These are phyloP conservation scores for Steinernema khuongi DNA, from an alignment of 1,140 invertebrate species.

Conservation along the genomic window DNA sequence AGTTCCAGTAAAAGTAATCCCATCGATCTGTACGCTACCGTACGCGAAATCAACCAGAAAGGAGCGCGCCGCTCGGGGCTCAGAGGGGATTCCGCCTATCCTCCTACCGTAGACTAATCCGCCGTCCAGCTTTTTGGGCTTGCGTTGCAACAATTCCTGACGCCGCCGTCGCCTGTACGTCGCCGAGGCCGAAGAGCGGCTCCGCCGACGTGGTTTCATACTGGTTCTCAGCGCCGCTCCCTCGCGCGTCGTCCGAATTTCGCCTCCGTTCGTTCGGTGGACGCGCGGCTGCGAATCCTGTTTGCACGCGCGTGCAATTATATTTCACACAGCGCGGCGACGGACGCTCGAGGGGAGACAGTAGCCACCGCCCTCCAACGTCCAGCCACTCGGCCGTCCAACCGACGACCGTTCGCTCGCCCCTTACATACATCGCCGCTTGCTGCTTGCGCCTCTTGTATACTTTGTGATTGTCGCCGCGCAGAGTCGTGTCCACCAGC, in stretches of 20 bases:
- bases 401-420: not conserved
- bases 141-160: not conserved
- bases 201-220: not conserved
- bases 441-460: not conserved
- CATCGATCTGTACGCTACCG: not conserved
- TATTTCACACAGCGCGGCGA: not conserved
- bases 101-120: slow-evolving; percentile 6
- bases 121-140: slow-evolving; percentile 1
- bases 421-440: too few relatives aligned
- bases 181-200: too few relatives aligned
- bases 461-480: slow-evolving; percentile 14
- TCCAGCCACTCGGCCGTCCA: not conserved
- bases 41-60: too few relatives aligned
- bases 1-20: not conserved
- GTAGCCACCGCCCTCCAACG: not conserved
- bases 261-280: too few relatives aligned
- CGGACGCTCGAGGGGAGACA: not conserved
- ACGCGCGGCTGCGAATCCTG: slow-evolving; percentile 5
- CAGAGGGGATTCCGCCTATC: not conserved
- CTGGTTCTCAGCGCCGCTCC: not conserved
- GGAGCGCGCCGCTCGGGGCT: not conserved
- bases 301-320: slow-evolving; percentile 10
- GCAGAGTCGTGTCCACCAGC: not conserved
- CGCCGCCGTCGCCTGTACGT: not conserved
- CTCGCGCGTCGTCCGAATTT: not conserved